Evolutionary conservation across 2,797 vertebrate genomes (phyloP).

Genomic region (Acanthiza pusilla): DNA sequence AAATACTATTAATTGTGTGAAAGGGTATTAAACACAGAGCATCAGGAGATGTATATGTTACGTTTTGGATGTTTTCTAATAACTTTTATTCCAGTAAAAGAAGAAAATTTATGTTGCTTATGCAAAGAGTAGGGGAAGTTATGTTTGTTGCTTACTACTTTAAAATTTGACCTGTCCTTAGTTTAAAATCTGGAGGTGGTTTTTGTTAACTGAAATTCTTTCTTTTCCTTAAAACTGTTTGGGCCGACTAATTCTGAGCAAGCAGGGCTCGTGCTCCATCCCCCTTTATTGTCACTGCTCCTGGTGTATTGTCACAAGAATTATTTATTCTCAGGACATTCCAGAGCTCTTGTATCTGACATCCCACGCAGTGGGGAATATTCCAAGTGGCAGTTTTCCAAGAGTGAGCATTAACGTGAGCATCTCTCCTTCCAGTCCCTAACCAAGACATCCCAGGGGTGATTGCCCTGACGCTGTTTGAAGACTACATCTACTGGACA

Average conservation of each 20-base stretch:
- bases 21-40: not conserved
- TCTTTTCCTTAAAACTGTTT: conserved; percentile 29
- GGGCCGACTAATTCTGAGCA: conserved; percentile 2
- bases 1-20: not conserved
- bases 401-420: conserved; percentile 66
- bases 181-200: not conserved
- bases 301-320: conserved; percentile 55
- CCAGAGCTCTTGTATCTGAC: conserved; percentile 56
- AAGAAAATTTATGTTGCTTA: not conserved
- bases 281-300: conserved; percentile 19
- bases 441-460: conserved; percentile 94
- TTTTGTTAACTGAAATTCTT: not conserved
- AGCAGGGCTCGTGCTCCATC: not conserved
- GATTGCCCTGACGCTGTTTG: conserved; percentile 95
- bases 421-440: conserved; percentile 83
- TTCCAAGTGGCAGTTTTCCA: conserved; percentile 71
- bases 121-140: not conserved
- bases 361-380: conserved; percentile 57
- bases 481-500: conserved; percentile 98
- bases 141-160: not conserved
- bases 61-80: not conserved
- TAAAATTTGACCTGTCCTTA: not conserved
- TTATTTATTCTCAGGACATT: conserved; percentile 67
- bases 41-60: not conserved
- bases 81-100: not conserved